Conservation (phyloP, 2,888 invertebrate species). For the Cryptosula pallasiana region DNA sequence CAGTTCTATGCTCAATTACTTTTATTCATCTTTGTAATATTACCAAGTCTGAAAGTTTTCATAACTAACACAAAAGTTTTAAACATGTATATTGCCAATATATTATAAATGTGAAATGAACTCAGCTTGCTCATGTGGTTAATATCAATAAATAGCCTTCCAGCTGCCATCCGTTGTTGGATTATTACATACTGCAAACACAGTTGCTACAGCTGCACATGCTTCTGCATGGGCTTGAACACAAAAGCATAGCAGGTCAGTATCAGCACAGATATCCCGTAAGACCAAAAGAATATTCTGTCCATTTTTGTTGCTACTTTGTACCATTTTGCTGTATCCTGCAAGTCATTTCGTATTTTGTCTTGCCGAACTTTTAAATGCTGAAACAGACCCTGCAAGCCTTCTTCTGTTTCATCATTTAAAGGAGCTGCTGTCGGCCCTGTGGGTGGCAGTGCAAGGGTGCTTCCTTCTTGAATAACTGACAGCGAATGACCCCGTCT, state of each 20-base stretch:
- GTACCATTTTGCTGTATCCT: constrained; percentile 15
- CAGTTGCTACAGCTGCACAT: background rate
- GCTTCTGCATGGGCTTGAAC: constrained; percentile 23
- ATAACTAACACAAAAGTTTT: too few relatives aligned
- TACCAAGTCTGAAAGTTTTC: too few relatives aligned
- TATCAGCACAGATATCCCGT: background rate
- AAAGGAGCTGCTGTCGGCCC: background rate
- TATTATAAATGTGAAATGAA: too few relatives aligned
- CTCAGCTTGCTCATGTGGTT: too few relatives aligned
- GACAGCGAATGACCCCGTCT: background rate
- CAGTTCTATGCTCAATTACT: too few relatives aligned
- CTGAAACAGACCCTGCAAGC: constrained; percentile 2
- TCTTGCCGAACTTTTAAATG: constrained; percentile 15
- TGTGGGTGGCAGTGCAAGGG: background rate
- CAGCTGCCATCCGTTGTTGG: too few relatives aligned
- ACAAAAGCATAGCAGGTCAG: constrained; percentile 19
- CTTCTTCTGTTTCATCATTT: background rate
- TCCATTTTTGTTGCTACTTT: constrained; percentile 24
- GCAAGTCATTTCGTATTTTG: background rate
- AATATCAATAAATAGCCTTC: too few relatives aligned
- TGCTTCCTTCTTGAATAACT: background rate
- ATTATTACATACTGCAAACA: too few relatives aligned
- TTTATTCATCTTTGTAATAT: too few relatives aligned
- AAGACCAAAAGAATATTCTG: constrained; percentile 20
- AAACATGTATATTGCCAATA: too few relatives aligned